These are phyloP conservation scores for Neostethus bicornis DNA, from an alignment of 2,797 vertebrate species.

Conservation along the genomic window DNA sequence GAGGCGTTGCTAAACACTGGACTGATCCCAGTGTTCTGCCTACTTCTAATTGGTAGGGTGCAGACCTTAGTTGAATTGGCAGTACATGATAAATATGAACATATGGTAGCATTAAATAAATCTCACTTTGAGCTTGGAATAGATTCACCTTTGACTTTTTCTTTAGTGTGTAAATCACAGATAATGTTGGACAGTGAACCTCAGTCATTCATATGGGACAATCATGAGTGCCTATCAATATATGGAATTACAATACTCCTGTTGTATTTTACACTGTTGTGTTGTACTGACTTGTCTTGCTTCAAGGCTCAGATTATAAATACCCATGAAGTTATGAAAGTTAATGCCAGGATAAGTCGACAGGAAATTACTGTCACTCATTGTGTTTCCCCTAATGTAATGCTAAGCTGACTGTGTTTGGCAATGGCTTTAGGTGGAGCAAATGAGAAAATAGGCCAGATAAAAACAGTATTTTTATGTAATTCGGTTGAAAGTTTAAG, in stretches of 20 bases:
- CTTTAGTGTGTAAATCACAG: neutral
- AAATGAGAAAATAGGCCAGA: neutral
- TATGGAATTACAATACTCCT: neutral
- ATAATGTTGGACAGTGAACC: neutral
- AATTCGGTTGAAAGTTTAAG: neutral
- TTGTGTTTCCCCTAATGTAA: neutral
- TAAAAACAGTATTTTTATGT: neutral
- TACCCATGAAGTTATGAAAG: neutral
- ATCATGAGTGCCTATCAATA: neutral
- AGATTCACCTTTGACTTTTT: slow-evolving; percentile 6
- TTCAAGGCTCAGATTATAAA: neutral
- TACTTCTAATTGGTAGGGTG: slow-evolving; percentile 44
- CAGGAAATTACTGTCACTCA: slow-evolving; percentile 1
- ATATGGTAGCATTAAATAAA: neutral
- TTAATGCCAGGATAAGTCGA: neutral
- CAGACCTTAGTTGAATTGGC: slow-evolving; percentile 35
- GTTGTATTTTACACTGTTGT: neutral
- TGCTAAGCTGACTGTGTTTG: neutral
- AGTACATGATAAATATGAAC: slow-evolving; percentile 20
- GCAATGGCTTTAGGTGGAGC: neutral
- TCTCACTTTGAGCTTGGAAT: neutral
- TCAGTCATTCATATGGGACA: neutral
- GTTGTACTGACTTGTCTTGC: neutral
- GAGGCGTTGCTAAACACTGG: slow-evolving; percentile 42
- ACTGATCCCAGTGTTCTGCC: slow-evolving; percentile 44